Percentiles rank a stretch among this genome's conserved stretches.
phyloP scores from a whole-genome alignment of 1,140 invertebrate genomes.

The Drosophila seguyi region DNA sequence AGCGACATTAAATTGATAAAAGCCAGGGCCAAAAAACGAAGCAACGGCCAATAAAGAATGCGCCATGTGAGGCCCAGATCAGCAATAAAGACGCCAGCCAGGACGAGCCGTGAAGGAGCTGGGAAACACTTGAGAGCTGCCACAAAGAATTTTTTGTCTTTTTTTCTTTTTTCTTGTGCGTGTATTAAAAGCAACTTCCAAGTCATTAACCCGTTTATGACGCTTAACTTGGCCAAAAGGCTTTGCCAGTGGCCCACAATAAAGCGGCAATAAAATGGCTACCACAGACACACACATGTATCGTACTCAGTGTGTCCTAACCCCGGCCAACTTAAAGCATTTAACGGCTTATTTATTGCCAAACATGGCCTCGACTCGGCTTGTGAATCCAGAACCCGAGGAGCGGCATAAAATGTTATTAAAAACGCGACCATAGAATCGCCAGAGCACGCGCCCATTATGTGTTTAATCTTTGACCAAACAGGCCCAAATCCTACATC shows the following conservation, averaged over 20 bases:
- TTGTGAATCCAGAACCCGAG: constrained; percentile 21
- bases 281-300: constrained; percentile 35
- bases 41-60: constrained; percentile 44
- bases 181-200: constrained; percentile 81
- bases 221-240: constrained; percentile 74
- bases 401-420: constrained; percentile 75
- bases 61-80: constrained; percentile 36
- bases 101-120: constrained; percentile 19
- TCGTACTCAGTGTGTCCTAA: not conserved
- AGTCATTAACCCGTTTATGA: constrained; percentile 83
- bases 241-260: constrained; percentile 65
- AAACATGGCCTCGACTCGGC: constrained; percentile 25
- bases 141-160: constrained; percentile 36
- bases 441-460: constrained; percentile 53
- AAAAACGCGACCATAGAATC: constrained; percentile 53
- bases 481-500: constrained; percentile 32
- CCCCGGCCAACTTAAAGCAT: constrained; percentile 66
- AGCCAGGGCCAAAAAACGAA: constrained; percentile 12
- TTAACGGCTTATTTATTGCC: constrained; percentile 82
- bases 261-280: constrained; percentile 78
- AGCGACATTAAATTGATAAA: constrained; percentile 68
- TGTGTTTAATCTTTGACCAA: constrained; percentile 71
- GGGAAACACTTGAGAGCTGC: constrained; percentile 38
- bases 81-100: constrained; percentile 41
- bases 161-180: constrained; percentile 20